These are phyloP conservation scores for Ceratosolen fusciceps DNA, from an alignment of 1,140 invertebrate species.

Conservation along the genomic window DNA sequence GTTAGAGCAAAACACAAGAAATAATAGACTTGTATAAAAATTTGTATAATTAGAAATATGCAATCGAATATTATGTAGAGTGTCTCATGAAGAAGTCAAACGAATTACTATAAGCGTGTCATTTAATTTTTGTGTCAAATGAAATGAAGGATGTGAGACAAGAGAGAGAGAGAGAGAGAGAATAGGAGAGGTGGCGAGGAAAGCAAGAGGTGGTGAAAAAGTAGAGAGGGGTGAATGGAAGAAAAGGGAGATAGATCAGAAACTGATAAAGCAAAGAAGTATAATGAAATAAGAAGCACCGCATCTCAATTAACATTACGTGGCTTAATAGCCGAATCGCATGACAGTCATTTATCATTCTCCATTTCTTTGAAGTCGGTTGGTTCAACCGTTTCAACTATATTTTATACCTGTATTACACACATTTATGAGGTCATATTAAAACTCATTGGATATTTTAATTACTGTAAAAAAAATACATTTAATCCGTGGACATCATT, in stretches of 20 bases:
- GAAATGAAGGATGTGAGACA: neutral
- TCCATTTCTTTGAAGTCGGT: neutral
- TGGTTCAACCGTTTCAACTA: neutral
- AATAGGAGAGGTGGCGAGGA: too few species aligned
- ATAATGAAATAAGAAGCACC: constrained; percentile 54
- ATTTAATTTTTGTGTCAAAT: constrained; percentile 30
- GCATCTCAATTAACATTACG: constrained; percentile 52
- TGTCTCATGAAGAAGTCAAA: neutral
- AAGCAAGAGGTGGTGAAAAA: too few species aligned
- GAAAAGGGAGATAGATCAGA: neutral
- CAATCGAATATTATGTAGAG: constrained; percentile 23
- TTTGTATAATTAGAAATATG: constrained; percentile 33
- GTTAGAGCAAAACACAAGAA: constrained; percentile 39
- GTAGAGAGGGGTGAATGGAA: neutral
- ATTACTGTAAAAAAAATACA: neutral
- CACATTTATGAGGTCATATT: neutral
- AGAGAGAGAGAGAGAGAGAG: neutral
- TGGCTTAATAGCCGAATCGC: constrained; percentile 58
- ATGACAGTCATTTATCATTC: constrained; percentile 46
- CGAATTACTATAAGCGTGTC: constrained; percentile 36
- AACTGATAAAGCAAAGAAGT: neutral
- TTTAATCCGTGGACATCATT: neutral
- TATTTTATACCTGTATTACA: neutral
- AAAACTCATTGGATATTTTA: neutral
- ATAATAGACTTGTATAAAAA: neutral